Conservation (phyloP, 2,888 invertebrate genomes). For the Euzophera pinguis region DNA sequence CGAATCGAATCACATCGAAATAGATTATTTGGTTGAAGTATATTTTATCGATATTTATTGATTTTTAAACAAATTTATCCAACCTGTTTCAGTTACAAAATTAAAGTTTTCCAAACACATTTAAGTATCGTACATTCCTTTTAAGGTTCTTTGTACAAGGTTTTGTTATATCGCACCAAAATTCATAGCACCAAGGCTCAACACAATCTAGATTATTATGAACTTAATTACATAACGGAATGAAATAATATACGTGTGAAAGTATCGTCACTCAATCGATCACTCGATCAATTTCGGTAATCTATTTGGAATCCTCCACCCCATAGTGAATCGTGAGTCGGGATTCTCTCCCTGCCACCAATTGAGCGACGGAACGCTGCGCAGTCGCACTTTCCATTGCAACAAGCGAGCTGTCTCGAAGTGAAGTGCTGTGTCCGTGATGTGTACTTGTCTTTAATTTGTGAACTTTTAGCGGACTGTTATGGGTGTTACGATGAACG, state of each 20-base stretch:
- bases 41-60: no score
- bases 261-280: neutral
- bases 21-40: no score
- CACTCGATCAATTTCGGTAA: neutral
- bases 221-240: neutral
- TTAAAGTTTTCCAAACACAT: no score
- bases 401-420: constrained; percentile 27
- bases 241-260: constrained; percentile 1
- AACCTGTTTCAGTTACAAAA: no score
- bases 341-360: constrained; percentile 7
- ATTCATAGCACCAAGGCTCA: no score
- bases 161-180: no score
- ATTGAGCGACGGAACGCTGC: constrained; percentile 26
- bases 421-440: constrained; percentile 63
- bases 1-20: no score
- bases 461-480: constrained; percentile 52
- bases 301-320: neutral
- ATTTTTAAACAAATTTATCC: no score
- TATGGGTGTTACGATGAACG: constrained; percentile 59
- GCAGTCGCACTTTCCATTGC: constrained; percentile 36
- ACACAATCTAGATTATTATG: no score
- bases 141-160: no score
- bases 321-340: no score
- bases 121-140: no score
- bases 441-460: constrained; percentile 54